These are phyloP conservation scores for Cotesia typhae DNA, from an alignment of 1,140 invertebrate genomes.

Conservation along the genomic window DNA sequence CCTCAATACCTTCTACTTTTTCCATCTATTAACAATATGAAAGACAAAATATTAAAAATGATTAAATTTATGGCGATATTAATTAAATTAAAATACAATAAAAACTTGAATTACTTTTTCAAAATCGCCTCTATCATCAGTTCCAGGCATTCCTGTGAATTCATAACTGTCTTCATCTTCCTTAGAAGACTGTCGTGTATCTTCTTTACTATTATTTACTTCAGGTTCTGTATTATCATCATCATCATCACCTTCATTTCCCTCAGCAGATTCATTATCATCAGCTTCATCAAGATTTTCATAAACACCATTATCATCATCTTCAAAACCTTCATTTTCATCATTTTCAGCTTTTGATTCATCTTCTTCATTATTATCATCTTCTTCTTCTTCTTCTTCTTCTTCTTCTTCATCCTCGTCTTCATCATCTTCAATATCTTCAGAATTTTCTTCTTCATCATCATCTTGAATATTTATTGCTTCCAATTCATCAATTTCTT, in stretches of 20 bases:
- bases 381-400: conserved; percentile 52
- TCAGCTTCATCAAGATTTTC: conserved; percentile 51
- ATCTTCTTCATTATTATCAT: conserved; percentile 48
- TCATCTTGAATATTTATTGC: conserved; percentile 28
- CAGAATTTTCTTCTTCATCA: conserved; percentile 52
- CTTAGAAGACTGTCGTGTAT: conserved; percentile 41
- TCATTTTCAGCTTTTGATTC: conserved; percentile 47
- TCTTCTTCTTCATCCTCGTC: conserved; percentile 45
- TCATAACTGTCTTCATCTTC: conserved; percentile 59
- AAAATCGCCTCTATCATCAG: conserved; percentile 53
- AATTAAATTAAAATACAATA: no score
- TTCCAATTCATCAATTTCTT: conserved; percentile 44
- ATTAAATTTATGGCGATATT: conserved; percentile 22
- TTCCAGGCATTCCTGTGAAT: conserved; percentile 57
- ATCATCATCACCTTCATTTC: conserved; percentile 48
- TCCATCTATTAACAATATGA: conserved; percentile 32
- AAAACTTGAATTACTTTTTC: no score
- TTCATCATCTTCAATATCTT: conserved; percentile 46
- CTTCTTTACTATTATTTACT: conserved; percentile 45
- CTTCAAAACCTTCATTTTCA: conserved; percentile 51
- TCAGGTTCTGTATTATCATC: conserved; percentile 49
- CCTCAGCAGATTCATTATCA: conserved; percentile 49
- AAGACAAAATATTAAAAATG: no score
- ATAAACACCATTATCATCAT: conserved; percentile 52
- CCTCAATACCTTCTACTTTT: conserved; percentile 46